phyloP scores from a whole-genome alignment of 2,888 invertebrate species.

The Epirrhoe tristata region DNA sequence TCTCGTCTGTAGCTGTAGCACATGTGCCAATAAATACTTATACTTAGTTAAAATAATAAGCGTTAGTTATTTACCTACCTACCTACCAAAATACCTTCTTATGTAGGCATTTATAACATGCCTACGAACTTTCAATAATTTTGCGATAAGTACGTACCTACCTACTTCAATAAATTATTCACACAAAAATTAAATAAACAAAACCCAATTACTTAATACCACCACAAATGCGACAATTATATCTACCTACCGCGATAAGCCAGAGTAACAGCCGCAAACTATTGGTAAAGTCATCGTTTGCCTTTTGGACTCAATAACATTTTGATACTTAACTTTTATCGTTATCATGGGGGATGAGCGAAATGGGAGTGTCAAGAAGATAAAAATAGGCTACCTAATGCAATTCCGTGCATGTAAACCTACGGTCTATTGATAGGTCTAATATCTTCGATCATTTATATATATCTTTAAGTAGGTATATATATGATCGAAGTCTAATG shows the following conservation, averaged over 20 bases:
- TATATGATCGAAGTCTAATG: no score
- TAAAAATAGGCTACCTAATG: neutral
- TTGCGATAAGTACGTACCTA: slow-evolving; percentile 3
- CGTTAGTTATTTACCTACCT: no score
- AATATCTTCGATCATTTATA: no score
- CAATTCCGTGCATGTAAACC: no score
- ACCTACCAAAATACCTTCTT: no score
- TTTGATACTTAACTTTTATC: slow-evolving; percentile 5
- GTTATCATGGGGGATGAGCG: slow-evolving; percentile 3
- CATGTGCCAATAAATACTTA: neutral
- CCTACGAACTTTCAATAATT: no score
- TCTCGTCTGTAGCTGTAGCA: neutral
- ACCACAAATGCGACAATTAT: neutral
- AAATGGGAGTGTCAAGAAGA: slow-evolving; percentile 8
- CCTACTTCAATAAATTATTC: no score
- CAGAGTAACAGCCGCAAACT: neutral
- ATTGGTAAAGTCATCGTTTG: neutral
- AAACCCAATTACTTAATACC: neutral
- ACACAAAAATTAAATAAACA: no score
- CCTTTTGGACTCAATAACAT: neutral
- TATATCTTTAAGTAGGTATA: no score
- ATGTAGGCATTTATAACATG: no score
- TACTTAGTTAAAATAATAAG: no score
- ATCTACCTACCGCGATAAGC: neutral
- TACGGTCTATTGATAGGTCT: no score